Evolutionary conservation across 2,113 vertebrate genomes (phyloP).

Genomic region (Heterocephalus glaber): DNA sequence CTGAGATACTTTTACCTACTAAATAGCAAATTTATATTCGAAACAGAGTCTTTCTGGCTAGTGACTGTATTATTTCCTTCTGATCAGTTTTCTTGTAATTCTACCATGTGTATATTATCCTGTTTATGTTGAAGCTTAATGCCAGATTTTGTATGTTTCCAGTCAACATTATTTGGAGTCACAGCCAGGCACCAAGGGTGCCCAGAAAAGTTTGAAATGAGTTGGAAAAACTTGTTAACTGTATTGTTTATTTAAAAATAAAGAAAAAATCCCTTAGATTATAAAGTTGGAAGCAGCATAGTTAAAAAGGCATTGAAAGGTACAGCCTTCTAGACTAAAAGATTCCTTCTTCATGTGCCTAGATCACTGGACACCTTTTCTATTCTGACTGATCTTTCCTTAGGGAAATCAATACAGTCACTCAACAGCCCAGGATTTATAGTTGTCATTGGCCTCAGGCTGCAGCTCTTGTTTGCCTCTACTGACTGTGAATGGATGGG

Average conservation of each 20-base stretch:
- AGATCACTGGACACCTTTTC: not conserved
- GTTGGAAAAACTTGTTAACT: conserved; percentile 38
- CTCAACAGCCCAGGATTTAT: not conserved
- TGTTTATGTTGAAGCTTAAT: not conserved
- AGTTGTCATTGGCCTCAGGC: not conserved
- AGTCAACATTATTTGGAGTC: conserved; percentile 40
- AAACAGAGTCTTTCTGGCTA: not conserved
- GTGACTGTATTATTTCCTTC: not conserved
- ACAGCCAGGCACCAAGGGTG: not conserved
- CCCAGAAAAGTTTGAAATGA: conserved; percentile 48
- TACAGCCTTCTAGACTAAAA: not conserved
- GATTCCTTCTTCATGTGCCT: not conserved
- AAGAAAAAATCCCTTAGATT: conserved; percentile 48
- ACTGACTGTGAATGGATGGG: not conserved
- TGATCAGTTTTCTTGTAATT: not conserved
- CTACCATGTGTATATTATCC: not conserved
- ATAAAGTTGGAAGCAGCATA: conserved; percentile 42
- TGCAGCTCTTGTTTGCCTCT: not conserved
- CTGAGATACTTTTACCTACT: not conserved
- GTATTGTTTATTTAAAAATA: conserved; percentile 39
- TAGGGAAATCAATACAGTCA: not conserved
- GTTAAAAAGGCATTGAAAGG: conserved; percentile 39
- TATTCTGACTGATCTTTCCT: not conserved
- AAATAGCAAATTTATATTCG: not conserved
- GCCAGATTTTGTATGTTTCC: conserved; percentile 54